Evolutionary conservation across 2,797 vertebrate species (phyloP), one percentile per base, ranked within the genome.

Genomic region (Phalloptychus januarius): DNA sequence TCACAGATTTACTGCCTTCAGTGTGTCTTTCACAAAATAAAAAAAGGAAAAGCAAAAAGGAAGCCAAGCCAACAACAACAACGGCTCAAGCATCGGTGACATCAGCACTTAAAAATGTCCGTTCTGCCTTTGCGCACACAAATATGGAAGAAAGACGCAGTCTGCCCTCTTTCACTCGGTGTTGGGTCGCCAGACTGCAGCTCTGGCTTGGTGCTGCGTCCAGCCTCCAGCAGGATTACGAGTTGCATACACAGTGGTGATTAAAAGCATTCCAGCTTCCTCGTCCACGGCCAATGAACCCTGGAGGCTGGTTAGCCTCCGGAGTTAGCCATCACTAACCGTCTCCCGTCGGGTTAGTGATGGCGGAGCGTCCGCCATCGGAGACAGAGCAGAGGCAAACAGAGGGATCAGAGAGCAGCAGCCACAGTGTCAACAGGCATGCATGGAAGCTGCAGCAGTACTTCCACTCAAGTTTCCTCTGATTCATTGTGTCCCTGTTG

Each of bases 341-440:
- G 52, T 8, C 58, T 6, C 8, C 0, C 1, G 72, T 48, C 61
- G 67, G 36, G 71, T 78, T 42, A 52, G 72, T 70, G 44, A 87
- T 76, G 73, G 44, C 48, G 71, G 72, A 82, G 61, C 11, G 33
- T 81, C 52, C 46, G 71, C 8, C 75, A 48, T 42, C 13, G 50
- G 85, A 86, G 54, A 69, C 42, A 83, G 40, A 82, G n/a, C 83
- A 86, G 89, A 80, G 36, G 61, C 70, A 86, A 77, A 85, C 72
- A 72, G 31, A 31, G 75, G 38, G 72, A 88, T 81, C 73, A 75
- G 78, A 40, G 54, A n/a, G n/a, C 25, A 69, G 15, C 52, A 44
- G 71, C 46, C 73, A 75, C 74, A 40, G 36, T 20, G 40, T 82
- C 33, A 31, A 16, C 40, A 28, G 54, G 13, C 71, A 71, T 5